A percentile compares a stretch with the other conserved stretches of the same genome.
These are phyloP conservation scores for Sycophaga agraensis DNA, from an alignment of 1,140 invertebrate genomes.

Conservation along the genomic window DNA sequence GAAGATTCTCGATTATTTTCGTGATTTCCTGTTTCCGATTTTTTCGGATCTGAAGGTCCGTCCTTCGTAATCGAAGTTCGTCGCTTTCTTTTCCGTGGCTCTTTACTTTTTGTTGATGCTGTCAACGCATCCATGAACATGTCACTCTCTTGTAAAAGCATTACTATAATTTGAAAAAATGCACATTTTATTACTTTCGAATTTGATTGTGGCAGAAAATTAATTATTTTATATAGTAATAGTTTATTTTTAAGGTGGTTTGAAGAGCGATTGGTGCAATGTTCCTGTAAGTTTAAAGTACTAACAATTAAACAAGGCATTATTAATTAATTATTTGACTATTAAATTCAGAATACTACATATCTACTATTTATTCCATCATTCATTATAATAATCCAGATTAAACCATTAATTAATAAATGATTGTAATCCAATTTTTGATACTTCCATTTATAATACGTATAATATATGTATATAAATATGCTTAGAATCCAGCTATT, in stretches of 20 bases:
- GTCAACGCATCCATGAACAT: slow-evolving; percentile 90
- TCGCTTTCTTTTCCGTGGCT: slow-evolving; percentile 76
- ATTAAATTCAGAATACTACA: too few relatives aligned
- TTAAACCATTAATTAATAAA: too few relatives aligned
- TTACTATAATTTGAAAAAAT: slow-evolving; percentile 61
- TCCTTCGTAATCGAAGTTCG: slow-evolving; percentile 67
- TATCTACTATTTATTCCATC: too few relatives aligned
- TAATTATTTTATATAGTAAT: neutral
- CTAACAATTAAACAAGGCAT: too few relatives aligned
- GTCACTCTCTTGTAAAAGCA: slow-evolving; percentile 82
- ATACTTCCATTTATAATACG: too few relatives aligned
- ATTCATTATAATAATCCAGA: too few relatives aligned
- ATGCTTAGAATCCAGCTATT: too few relatives aligned
- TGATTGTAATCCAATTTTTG: too few relatives aligned
- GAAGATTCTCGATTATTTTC: slow-evolving; percentile 48
- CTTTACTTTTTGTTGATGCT: slow-evolving; percentile 72
- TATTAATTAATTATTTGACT: too few relatives aligned
- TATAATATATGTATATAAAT: too few relatives aligned
- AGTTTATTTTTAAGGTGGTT: neutral
- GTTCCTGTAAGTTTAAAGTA: slow-evolving; percentile 4
- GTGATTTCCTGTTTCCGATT: slow-evolving; percentile 49
- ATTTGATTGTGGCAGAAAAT: neutral
- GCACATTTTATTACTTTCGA: neutral
- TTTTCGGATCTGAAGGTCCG: slow-evolving; percentile 57
- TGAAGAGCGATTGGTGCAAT: slow-evolving; percentile 21